Percentiles rank a stretch among this genome's conserved stretches.
Evolutionary conservation across 2,888 invertebrate genomes (phyloP).

Genomic region (Mythimna pallens): DNA sequence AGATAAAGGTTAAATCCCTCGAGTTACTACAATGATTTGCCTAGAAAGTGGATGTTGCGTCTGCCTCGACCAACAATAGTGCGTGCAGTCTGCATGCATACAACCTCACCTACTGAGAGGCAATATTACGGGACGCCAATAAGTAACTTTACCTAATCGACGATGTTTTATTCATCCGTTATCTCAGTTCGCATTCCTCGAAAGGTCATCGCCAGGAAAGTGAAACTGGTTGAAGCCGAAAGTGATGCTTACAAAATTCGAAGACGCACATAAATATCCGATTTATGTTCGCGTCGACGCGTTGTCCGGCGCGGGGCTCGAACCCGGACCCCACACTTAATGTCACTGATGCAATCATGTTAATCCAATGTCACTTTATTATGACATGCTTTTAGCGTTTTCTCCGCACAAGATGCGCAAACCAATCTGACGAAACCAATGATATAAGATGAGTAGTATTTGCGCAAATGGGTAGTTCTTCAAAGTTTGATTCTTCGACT

Average conservation of each 20-base stretch:
- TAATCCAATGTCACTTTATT: slow-evolving; percentile 81
- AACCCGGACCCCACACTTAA: slow-evolving; percentile 73
- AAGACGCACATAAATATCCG: slow-evolving; percentile 79
- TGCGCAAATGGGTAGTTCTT: slow-evolving; percentile 67
- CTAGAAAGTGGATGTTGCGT: slow-evolving; percentile 58
- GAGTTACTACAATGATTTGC: slow-evolving; percentile 58
- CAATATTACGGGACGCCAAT: slow-evolving; percentile 31
- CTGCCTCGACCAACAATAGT: slow-evolving; percentile 47
- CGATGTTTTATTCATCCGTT: slow-evolving; percentile 83
- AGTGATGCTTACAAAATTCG: slow-evolving; percentile 81
- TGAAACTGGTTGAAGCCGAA: slow-evolving; percentile 86
- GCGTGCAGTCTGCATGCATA: slow-evolving; percentile 27
- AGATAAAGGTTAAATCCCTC: slow-evolving; percentile 67
- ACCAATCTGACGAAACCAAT: slow-evolving; percentile 66
- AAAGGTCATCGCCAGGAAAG: slow-evolving; percentile 88
- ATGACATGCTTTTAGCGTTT: slow-evolving; percentile 76
- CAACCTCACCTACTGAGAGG: not conserved
- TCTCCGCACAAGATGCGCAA: slow-evolving; percentile 64
- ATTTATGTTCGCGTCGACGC: slow-evolving; percentile 70
- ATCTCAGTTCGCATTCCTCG: slow-evolving; percentile 82
- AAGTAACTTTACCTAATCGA: slow-evolving; percentile 52
- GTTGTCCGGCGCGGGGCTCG: slow-evolving; percentile 57
- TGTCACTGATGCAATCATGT: slow-evolving; percentile 78
- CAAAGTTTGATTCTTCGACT: no score
- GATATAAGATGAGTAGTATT: slow-evolving; percentile 72